Evolutionary conservation across 2,113 vertebrate genomes (phyloP), one percentile per base, ranked within the genome.

Genomic region (Thalassarche chlororhynchos): DNA sequence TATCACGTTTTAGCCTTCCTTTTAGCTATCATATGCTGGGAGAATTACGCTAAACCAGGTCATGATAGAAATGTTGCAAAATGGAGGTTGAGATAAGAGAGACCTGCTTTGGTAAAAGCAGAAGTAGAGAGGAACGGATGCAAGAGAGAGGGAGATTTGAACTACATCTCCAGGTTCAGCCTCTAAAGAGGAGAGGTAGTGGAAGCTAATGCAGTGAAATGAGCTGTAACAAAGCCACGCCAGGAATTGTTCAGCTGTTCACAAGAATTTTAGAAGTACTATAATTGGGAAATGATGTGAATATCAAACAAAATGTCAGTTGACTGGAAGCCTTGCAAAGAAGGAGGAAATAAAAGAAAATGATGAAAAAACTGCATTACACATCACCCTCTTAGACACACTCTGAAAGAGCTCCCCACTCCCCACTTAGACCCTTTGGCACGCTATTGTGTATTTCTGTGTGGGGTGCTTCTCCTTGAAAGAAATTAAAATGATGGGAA

Each of bases 281-380:
- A 54, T 91, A 95, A 96, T 84, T 97, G 84, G 91, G 84, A 95
- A 94, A 91, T 85, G 52, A 97, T 91, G 95, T 95, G 96, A 96
- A 84, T 92, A 90, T 95, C 89, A 87, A 95, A 89, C 44, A 95
- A 95, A 96, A 97, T 89, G 91, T 90, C 94, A 69, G 69, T 96
- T 96, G 80, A 93, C 80, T 93, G 84, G 49, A 91, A 89, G 61
- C 44, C 61, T 96, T 78, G 66, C 66, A 87, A 82, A 81, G 69
- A 89, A 17, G 38, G 28, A 52, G 20, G 18, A 61, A 96, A 87
- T 40, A 74, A 95, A 94, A 93, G 85, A 70, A 92, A 92, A 93
- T 18, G 3, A 70, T 68, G 72, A 64, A 93, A 74, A 89, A 36
- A 3, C 12, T 58, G 25, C 52, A 46, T 84, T 89, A 42, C 77